Evolutionary conservation across 2,797 vertebrate species (phyloP).

Genomic region (Poeciliopsis turneri): DNA sequence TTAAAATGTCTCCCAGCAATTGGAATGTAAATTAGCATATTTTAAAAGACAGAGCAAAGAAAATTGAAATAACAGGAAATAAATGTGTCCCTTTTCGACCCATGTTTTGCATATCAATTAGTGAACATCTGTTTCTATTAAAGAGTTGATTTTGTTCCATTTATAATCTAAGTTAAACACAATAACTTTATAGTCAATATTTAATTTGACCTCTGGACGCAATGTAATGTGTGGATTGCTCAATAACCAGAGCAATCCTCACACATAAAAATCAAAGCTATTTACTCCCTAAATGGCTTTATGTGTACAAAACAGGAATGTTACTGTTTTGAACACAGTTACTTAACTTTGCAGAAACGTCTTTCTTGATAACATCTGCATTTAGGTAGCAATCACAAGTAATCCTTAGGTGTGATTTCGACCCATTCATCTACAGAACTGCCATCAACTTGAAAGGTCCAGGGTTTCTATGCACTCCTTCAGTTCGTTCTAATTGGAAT

Average conservation of each 20-base stretch:
- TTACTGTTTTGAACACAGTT: not conserved
- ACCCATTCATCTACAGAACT: not conserved
- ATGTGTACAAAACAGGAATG: not conserved
- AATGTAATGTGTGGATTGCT: not conserved
- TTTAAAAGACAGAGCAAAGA: not conserved
- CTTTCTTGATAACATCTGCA: not conserved
- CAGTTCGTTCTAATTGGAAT: not conserved
- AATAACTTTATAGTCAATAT: not conserved
- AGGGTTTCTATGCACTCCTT: not conserved
- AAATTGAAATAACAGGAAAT: not conserved
- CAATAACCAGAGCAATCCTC: not conserved
- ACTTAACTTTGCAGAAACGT: not conserved
- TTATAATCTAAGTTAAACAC: not conserved
- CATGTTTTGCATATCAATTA: not conserved
- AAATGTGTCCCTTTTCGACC: not conserved
- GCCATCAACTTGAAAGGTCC: not conserved
- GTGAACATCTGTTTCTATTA: not conserved
- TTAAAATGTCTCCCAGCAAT: not conserved
- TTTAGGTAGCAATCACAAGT: not conserved
- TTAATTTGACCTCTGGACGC: not conserved
- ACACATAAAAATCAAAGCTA: not conserved
- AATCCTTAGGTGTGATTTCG: not conserved
- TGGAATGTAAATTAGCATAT: not conserved
- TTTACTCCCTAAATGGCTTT: not conserved
- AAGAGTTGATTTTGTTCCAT: not conserved